Percentiles rank a stretch among this genome's conserved stretches.
phyloP scores from a whole-genome alignment of 2,113 vertebrate genomes.

The Mellivora capensis region DNA sequence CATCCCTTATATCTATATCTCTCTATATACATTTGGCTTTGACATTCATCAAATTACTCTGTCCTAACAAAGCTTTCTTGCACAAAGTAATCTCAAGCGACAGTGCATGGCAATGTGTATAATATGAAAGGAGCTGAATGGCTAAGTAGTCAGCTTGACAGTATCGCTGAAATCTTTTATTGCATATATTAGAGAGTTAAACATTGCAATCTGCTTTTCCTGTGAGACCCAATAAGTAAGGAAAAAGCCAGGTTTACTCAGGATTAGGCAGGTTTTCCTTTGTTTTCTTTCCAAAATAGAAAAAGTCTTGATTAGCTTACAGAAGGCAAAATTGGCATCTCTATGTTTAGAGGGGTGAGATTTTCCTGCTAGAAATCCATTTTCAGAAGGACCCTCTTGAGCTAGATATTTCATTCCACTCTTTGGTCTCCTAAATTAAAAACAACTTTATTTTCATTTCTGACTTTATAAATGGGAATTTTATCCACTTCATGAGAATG shows the following conservation, averaged over 20 bases:
- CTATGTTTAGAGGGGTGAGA: constrained; percentile 23
- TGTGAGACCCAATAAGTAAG: constrained; percentile 65
- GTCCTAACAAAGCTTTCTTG: constrained; percentile 70
- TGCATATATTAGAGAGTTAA: constrained; percentile 76
- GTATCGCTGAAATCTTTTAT: constrained; percentile 73
- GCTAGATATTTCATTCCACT: constrained; percentile 40
- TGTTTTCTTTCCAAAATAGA: constrained; percentile 69
- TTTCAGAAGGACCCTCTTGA: constrained; percentile 58
- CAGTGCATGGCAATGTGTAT: constrained; percentile 57
- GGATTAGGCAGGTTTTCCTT: constrained; percentile 56
- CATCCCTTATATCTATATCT: constrained; percentile 60
- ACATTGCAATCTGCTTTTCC: constrained; percentile 73
- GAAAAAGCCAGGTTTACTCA: constrained; percentile 63
- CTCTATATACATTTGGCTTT: constrained; percentile 58
- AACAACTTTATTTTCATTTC: constrained; percentile 60
- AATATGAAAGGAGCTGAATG: constrained; percentile 73
- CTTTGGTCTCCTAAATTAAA: constrained; percentile 71
- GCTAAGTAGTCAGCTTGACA: constrained; percentile 69
- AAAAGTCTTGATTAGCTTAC: constrained; percentile 60
- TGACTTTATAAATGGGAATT: constrained; percentile 36
- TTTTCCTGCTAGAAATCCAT: constrained; percentile 42
- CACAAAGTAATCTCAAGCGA: constrained; percentile 67
- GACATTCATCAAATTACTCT: constrained; percentile 68
- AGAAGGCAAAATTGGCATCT: constrained; percentile 56
- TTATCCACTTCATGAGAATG: constrained; percentile 52